These are phyloP conservation scores for Otis tarda DNA, from an alignment of 2,113 vertebrate genomes.

Conservation along the genomic window DNA sequence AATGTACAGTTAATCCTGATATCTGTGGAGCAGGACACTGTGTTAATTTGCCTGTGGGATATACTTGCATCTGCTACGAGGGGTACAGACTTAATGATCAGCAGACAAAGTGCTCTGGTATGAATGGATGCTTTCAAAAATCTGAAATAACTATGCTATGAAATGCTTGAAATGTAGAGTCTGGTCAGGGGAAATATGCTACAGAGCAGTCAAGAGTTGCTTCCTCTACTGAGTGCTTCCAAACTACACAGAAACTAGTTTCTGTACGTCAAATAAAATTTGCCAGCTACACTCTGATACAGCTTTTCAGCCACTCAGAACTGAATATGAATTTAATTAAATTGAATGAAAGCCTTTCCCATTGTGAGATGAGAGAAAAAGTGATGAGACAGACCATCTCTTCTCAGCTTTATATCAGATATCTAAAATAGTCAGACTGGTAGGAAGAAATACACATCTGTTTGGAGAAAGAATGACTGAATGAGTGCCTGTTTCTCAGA, in stretches of 20 bases:
- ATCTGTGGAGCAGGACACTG: slow-evolving; percentile 93
- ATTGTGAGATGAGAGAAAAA: neutral
- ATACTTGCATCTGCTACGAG: slow-evolving; percentile 87
- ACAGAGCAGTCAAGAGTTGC: neutral
- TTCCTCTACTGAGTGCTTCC: neutral
- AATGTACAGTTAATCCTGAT: slow-evolving; percentile 88
- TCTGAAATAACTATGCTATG: neutral
- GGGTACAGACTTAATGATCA: slow-evolving; percentile 83
- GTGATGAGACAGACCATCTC: neutral
- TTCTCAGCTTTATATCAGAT: neutral
- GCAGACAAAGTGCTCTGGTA: slow-evolving; percentile 88
- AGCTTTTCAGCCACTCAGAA: neutral
- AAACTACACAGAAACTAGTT: neutral
- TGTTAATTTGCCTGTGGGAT: slow-evolving; percentile 88
- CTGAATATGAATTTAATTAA: neutral
- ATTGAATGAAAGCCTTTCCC: neutral
- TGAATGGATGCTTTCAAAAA: slow-evolving; percentile 39
- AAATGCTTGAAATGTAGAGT: neutral
- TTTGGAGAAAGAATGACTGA: neutral
- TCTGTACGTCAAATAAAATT: neutral
- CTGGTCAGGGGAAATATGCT: neutral
- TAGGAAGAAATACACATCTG: neutral
- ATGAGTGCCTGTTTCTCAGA: neutral
- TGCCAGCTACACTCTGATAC: neutral
- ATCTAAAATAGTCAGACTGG: neutral